Conservation (phyloP, 2,113 vertebrate genomes). For the Corythornis cristatus region DNA sequence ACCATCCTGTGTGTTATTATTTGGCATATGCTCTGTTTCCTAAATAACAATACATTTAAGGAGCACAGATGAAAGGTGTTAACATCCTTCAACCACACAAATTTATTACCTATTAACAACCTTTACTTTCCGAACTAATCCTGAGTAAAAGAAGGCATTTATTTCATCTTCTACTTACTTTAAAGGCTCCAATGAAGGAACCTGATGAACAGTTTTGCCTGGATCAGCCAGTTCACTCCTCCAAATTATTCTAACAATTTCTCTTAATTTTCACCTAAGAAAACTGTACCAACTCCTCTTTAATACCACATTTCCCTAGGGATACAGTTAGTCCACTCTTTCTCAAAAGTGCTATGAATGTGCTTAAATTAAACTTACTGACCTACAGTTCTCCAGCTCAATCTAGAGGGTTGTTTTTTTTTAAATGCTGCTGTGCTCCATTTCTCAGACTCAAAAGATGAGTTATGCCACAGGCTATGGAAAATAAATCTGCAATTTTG, state of each 20-base stretch:
- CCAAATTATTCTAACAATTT: neutral
- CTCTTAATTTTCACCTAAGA: neutral
- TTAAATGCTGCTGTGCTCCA: neutral
- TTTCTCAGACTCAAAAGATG: neutral
- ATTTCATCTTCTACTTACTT: neutral
- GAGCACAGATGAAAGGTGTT: neutral
- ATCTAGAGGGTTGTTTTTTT: neutral
- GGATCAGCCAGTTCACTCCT: neutral
- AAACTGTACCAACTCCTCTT: neutral
- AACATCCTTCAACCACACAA: neutral
- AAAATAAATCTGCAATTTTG: neutral
- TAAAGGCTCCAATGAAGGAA: neutral
- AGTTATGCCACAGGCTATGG: neutral
- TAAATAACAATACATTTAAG: neutral
- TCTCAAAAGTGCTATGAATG: neutral
- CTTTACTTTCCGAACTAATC: neutral
- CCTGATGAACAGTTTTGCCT: neutral
- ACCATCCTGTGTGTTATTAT: neutral
- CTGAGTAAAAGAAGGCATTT: neutral
- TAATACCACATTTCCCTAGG: neutral
- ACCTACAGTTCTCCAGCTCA: neutral
- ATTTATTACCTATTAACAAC: neutral
- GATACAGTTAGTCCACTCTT: neutral
- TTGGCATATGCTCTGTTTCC: neutral
- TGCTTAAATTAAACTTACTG: neutral